phyloP scores from a whole-genome alignment of 2,888 invertebrate species.

The Sturmia bella region DNA sequence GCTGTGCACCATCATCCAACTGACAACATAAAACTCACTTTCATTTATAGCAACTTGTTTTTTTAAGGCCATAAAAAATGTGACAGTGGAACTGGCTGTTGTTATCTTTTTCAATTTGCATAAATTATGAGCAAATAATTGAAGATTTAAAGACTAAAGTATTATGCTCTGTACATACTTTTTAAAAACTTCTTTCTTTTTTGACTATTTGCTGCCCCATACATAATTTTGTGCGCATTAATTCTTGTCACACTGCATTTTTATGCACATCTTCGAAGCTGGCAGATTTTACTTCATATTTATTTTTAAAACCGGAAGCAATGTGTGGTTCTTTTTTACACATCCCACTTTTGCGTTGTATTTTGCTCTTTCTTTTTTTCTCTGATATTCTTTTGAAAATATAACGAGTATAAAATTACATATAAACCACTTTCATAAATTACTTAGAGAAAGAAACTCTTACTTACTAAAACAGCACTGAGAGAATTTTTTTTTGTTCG shows the following conservation, averaged over 20 bases:
- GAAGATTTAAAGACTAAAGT: background rate
- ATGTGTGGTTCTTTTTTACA: slow-evolving; percentile 36
- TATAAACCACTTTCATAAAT: slow-evolving; percentile 37
- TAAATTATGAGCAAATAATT: slow-evolving; percentile 4
- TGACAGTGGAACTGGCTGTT: background rate
- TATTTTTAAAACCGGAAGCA: slow-evolving; percentile 58
- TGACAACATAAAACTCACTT: slow-evolving; percentile 63
- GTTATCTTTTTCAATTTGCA: slow-evolving; percentile 14
- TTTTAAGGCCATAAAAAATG: background rate
- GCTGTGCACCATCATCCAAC: slow-evolving; percentile 59
- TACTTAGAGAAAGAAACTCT: background rate
- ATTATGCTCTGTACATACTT: too few species aligned
- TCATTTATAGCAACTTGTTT: slow-evolving; percentile 44
- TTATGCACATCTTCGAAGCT: slow-evolving; percentile 3
- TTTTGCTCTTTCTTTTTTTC: slow-evolving; percentile 2
- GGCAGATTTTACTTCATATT: slow-evolving; percentile 1
- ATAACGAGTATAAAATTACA: slow-evolving; percentile 52
- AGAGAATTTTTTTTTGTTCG: too few species aligned
- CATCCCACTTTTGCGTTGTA: background rate
- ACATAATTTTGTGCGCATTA: background rate
- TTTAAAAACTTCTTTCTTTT: too few species aligned
- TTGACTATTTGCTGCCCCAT: background rate
- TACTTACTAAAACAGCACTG: too few species aligned
- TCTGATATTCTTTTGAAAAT: background rate
- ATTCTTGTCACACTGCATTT: slow-evolving; percentile 11